Evolutionary conservation across 2,113 vertebrate species (phyloP).

Genomic region (Suricata suricatta): DNA sequence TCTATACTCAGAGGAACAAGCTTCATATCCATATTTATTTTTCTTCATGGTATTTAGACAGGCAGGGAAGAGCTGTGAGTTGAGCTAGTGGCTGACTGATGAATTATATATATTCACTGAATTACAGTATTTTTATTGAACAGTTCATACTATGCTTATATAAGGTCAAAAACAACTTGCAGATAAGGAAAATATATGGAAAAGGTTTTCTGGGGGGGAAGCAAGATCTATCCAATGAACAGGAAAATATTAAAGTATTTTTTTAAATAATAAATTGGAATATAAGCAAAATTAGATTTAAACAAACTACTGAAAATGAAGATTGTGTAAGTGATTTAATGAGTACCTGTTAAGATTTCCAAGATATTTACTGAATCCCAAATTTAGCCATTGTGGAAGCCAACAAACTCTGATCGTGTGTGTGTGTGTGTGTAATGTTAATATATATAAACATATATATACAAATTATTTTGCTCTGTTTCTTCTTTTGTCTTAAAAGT

Average conservation of each 20-base stretch:
- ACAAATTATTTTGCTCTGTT: background rate
- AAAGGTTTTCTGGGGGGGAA: background rate
- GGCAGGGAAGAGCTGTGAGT: background rate
- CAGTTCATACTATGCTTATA: background rate
- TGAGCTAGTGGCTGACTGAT: background rate
- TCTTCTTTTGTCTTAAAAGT: background rate
- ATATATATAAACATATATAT: background rate
- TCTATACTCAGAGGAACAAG: background rate
- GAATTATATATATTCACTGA: background rate
- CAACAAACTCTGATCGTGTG: background rate
- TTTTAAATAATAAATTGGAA: background rate
- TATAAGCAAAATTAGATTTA: background rate
- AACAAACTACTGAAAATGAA: slow-evolving; percentile 4
- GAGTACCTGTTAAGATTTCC: background rate
- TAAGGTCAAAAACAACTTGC: background rate
- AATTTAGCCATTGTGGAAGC: background rate
- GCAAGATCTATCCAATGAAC: background rate
- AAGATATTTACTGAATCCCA: background rate
- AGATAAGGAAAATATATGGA: background rate
- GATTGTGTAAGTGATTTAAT: background rate
- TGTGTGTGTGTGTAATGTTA: too few species aligned
- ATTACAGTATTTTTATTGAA: background rate
- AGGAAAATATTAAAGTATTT: background rate
- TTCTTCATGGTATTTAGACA: background rate
- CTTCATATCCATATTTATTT: background rate